Evolutionary conservation across 2,888 invertebrate species (phyloP).

Genomic region (Tenodera sinensis): DNA sequence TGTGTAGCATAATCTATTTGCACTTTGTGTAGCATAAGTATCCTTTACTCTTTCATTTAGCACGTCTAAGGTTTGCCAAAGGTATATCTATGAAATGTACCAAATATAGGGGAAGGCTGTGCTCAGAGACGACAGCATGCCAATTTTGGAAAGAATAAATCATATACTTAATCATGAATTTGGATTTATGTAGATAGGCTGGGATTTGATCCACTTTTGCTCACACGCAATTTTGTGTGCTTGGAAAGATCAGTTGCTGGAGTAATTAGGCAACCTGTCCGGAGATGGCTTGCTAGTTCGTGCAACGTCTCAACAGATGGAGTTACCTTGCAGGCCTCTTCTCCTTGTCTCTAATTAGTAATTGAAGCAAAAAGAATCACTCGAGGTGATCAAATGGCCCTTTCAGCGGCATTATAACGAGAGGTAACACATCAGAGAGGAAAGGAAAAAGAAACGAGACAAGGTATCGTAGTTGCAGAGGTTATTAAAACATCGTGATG

Average conservation of each 20-base stretch:
- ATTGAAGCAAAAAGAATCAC: slow-evolving; percentile 1
- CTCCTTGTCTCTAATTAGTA: slow-evolving; percentile 4
- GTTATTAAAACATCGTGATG: slow-evolving; percentile 13
- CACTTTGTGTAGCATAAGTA: no score
- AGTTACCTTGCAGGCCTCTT: not conserved
- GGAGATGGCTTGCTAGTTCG: not conserved
- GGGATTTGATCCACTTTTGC: not conserved
- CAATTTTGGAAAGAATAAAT: no score
- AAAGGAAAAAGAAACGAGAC: not conserved
- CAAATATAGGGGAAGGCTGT: no score
- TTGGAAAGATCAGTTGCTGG: not conserved
- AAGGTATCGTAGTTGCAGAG: not conserved
- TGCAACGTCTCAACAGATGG: not conserved
- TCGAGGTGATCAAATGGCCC: not conserved
- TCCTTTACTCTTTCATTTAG: no score
- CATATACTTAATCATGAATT: no score
- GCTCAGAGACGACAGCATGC: no score
- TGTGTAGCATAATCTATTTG: no score
- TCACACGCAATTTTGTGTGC: not conserved
- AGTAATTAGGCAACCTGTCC: not conserved
- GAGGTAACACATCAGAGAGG: not conserved
- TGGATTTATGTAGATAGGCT: no score
- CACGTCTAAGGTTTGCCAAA: no score
- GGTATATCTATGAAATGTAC: no score
- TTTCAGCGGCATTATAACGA: not conserved